phyloP scores from a whole-genome alignment of 2,797 vertebrate species.

The Corythornis leucogaster region DNA sequence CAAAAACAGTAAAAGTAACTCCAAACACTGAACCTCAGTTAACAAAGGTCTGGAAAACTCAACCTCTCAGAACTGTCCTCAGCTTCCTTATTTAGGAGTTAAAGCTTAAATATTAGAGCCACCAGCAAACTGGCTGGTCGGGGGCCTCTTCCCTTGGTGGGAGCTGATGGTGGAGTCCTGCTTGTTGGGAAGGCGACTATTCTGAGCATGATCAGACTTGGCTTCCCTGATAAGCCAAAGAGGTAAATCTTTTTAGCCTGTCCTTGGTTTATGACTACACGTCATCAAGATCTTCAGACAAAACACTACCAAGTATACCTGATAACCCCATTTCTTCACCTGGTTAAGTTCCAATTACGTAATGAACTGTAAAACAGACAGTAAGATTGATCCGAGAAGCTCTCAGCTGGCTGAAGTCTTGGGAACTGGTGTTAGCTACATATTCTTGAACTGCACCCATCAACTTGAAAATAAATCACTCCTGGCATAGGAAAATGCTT shows the following conservation, averaged over 20 bases:
- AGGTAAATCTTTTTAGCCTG: background rate
- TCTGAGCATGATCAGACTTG: background rate
- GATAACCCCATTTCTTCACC: background rate
- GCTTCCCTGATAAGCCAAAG: background rate
- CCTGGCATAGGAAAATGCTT: background rate
- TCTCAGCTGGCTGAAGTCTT: background rate
- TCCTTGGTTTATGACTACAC: background rate
- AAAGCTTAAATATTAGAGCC: background rate
- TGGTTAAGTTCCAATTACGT: background rate
- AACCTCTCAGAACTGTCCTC: background rate
- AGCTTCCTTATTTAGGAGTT: background rate
- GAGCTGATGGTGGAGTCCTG: background rate
- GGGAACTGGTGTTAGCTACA: background rate
- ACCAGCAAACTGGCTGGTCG: background rate
- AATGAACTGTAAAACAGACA: background rate
- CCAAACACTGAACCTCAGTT: background rate
- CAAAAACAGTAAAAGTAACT: background rate
- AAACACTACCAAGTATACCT: background rate
- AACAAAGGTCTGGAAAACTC: background rate
- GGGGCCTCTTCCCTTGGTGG: background rate
- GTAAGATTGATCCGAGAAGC: background rate
- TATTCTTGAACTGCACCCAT: background rate
- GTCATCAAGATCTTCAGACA: background rate
- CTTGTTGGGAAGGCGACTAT: fast-evolving
- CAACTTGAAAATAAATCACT: background rate